A percentile compares a stretch with the other conserved stretches of the same genome.
These are phyloP conservation scores for Prionailurus viverrinus DNA, from an alignment of 2,113 vertebrate species.

Conservation along the genomic window DNA sequence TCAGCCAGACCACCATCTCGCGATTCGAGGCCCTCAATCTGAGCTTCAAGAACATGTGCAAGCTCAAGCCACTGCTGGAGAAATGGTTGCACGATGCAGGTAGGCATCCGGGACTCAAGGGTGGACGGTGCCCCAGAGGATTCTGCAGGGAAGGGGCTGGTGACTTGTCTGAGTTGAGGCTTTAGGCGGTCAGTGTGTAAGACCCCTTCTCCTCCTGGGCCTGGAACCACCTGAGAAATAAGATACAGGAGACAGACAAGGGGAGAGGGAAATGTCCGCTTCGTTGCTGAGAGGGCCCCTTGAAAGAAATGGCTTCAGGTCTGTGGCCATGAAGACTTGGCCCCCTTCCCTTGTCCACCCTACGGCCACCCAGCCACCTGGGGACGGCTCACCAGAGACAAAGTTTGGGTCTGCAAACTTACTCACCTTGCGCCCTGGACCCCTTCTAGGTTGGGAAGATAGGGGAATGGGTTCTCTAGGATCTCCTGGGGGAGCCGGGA, in stretches of 20 bases:
- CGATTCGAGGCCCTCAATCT: slow-evolving; percentile 98
- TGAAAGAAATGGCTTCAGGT: background rate
- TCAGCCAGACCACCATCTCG: slow-evolving; percentile 99
- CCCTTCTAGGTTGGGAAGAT: background rate
- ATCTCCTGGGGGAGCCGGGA: background rate
- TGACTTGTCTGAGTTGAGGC: background rate
- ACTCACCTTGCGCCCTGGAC: background rate
- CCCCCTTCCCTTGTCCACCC: background rate
- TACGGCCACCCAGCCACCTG: background rate
- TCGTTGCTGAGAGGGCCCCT: background rate
- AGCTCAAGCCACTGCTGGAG: slow-evolving; percentile 98
- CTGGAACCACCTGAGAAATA: background rate
- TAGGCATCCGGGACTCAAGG: slow-evolving; percentile 62
- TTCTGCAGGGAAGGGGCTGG: background rate
- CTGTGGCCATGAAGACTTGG: background rate
- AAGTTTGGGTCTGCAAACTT: background rate
- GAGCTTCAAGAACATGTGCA: slow-evolving; percentile 99
- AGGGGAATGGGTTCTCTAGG: background rate
- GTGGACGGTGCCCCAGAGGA: too few relatives aligned
- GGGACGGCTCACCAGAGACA: background rate
- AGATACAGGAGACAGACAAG: background rate
- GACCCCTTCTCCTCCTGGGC: background rate
- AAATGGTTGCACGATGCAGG: slow-evolving; percentile 99
- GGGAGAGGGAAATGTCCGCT: background rate
- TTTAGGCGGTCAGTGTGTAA: background rate